phyloP scores from a whole-genome alignment of 2,888 invertebrate genomes.

The Sinelater perroti region DNA sequence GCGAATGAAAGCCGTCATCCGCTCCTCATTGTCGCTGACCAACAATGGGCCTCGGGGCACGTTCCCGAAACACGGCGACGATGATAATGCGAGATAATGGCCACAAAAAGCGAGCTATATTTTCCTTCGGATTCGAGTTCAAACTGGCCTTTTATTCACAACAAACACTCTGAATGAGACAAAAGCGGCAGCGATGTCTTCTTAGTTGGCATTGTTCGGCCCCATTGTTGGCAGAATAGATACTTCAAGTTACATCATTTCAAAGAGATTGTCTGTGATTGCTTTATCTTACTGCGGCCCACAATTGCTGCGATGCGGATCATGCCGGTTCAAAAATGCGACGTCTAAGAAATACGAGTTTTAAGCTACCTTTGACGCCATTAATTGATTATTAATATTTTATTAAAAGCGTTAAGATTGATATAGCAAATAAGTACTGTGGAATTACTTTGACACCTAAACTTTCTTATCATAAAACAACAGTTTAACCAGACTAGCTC shows the following conservation, averaged over 20 bases:
- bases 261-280: slow-evolving; percentile 60
- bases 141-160: slow-evolving; percentile 59
- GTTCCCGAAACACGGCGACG: slow-evolving; percentile 37
- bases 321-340: slow-evolving; percentile 9
- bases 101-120: slow-evolving; percentile 43
- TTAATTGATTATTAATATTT: no score
- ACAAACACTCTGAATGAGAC: slow-evolving; percentile 59
- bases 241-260: slow-evolving; percentile 63
- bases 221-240: slow-evolving; percentile 59
- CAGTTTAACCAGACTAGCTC: no score
- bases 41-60: slow-evolving; percentile 37
- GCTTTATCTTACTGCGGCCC: slow-evolving; percentile 56
- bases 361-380: no score
- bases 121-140: slow-evolving; percentile 56
- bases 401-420: no score
- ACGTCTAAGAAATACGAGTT: no score
- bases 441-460: no score
- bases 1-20: slow-evolving; percentile 16
- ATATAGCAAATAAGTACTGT: no score
- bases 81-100: slow-evolving; percentile 37
- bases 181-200: slow-evolving; percentile 59
- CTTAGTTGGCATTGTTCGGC: slow-evolving; percentile 59
- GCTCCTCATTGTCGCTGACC: slow-evolving; percentile 14
- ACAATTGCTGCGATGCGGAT: slow-evolving; percentile 39
- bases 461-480: no score